Conservation (phyloP, 2,888 invertebrate genomes). For the Pristionchus maxplancki region DNA sequence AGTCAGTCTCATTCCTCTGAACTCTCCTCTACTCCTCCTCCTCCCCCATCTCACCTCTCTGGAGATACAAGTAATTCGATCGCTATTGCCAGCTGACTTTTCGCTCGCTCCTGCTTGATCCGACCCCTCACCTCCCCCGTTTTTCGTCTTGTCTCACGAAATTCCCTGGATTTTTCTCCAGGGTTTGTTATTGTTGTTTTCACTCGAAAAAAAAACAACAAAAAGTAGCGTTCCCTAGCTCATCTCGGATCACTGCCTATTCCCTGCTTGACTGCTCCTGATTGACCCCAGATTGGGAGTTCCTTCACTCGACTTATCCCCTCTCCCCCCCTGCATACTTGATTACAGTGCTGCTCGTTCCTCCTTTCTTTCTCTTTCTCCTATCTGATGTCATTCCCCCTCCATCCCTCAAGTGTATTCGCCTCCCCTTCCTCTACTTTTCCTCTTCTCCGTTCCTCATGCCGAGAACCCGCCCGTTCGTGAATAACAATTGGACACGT, state of each 20-base stretch:
- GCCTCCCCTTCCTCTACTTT: not conserved
- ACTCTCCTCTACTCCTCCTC: not conserved
- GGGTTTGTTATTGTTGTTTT: not conserved
- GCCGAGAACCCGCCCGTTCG: not conserved
- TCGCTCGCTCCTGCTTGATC: not conserved
- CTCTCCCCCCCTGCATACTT: not conserved
- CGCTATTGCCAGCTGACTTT: slow-evolving; percentile 36
- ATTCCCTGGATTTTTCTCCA: not conserved
- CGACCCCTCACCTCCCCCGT: not conserved
- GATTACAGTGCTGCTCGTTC: slow-evolving; percentile 30
- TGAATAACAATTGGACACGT: not conserved
- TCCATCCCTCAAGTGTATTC: not conserved
- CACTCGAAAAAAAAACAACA: not conserved
- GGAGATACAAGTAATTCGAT: slow-evolving; percentile 38
- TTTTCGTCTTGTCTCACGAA: not conserved
- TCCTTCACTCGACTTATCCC: not conserved
- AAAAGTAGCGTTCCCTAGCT: not conserved
- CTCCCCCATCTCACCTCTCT: slow-evolving; percentile 5
- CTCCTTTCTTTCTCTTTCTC: slow-evolving; percentile 10
- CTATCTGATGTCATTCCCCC: slow-evolving; percentile 26
- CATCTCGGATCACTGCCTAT: not conserved
- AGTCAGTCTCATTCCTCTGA: not conserved
- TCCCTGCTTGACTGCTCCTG: not conserved
- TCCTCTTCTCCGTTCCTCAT: not conserved
- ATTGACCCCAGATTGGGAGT: not conserved